phyloP scores from a whole-genome alignment of 2,888 invertebrate species.

The Heliconius cydno region DNA sequence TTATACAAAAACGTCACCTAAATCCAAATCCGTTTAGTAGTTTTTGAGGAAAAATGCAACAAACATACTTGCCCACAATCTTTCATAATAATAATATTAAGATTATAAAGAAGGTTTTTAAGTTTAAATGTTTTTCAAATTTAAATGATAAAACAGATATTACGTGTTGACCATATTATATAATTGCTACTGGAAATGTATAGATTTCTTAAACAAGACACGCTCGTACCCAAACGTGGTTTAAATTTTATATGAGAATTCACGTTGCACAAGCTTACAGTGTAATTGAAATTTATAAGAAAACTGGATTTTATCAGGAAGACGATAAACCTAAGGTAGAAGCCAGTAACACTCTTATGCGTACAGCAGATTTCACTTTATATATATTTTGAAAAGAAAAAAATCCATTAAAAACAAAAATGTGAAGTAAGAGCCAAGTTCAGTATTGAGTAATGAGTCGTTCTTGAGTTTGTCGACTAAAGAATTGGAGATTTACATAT shows the following conservation, averaged over 20 bases:
- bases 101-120: no score
- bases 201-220: slow-evolving; percentile 17
- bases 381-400: neutral
- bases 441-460: no score
- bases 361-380: neutral
- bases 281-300: slow-evolving; percentile 25
- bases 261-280: slow-evolving; percentile 13
- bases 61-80: no score
- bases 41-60: no score
- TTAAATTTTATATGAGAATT: slow-evolving; percentile 21
- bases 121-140: neutral
- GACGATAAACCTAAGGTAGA: neutral
- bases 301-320: slow-evolving; percentile 18
- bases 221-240: slow-evolving; percentile 14
- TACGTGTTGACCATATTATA: neutral
- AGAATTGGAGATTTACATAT: no score
- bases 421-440: no score
- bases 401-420: no score
- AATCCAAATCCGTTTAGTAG: no score
- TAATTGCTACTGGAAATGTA: neutral
- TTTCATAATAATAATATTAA: no score
- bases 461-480: no score
- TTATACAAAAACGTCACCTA: no score
- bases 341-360: slow-evolving; percentile 15
- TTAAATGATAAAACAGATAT: neutral